Evolutionary conservation across 2,113 vertebrate genomes (phyloP), one percentile per base, ranked within the genome.

Genomic region (Phalacrocorax brasilianus): DNA sequence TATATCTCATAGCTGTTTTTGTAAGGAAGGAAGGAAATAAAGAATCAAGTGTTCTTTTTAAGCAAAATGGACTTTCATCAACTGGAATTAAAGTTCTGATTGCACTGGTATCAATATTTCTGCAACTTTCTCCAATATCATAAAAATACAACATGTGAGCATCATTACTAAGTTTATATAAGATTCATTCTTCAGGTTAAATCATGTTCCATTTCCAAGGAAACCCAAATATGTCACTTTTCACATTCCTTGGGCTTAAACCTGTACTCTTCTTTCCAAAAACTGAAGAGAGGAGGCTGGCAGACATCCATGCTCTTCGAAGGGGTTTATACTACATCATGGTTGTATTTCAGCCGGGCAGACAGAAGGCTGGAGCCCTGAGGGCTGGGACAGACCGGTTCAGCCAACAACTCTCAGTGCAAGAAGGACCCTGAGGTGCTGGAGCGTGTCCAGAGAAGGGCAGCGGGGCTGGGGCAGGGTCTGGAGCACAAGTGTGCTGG

Each of bases 121-220:
- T 3, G 5, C 32, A 13, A 4, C 26, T 2, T 38, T 17, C 47
- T 42, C 30, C n/a, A 18, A 6, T 5, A 52, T 4, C 30, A 27
- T 11, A 55, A 40, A 32, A 6, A 72, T 1, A 33, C 0, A 3
- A 40, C 4, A 33, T 4, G 58, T 2, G 0, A 4, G 8, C 16
- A 40, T n/a, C 27, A 18, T 23, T 15, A 26, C 2, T 28, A 86
- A 89, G 38, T 67, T 78, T 71, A 50, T 7, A 1, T n/a, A 71
- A 55, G 19, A 72, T 8, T 21, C 22, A 18, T 38, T 88, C 72
- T 14, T 59, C 68, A 27, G 30, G 59, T 47, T 59, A 56, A 47
- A 44, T 12, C 89, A 66, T 24, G 84, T 3, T 27, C 78, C 1
- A 88, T 89, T 95, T 92, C 96, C 94, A 94, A 81, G 84, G 93